Evolutionary conservation across 2,113 vertebrate species (phyloP), one percentile per base, ranked within the genome.

Genomic region (Entomyzon cyanotis): DNA sequence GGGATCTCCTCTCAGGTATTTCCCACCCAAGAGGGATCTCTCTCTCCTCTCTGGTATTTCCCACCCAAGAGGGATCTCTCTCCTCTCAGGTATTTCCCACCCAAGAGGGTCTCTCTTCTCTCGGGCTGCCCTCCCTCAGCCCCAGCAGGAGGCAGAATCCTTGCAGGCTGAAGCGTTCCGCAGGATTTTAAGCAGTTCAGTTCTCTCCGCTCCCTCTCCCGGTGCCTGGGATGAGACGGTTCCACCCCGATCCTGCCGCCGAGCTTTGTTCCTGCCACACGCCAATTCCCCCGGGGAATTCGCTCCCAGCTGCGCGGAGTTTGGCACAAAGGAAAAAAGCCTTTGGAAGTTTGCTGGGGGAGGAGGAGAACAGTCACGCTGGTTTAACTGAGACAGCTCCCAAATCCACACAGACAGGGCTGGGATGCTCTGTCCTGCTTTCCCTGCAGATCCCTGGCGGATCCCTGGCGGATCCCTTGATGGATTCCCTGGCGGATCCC

Each of bases 51-150:
- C 39, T 10, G 39, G 39, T 12, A 39, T 39, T 11, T 39, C 39
- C 39, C 39, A 39, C 39, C 39, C 39, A 10, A 39, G 11, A 10
- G 39, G 39, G 39, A 39, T 39, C 39, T 39, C 39, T 39, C 39
- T 39, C 39, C 39, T 39, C 39, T 39, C 39, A 11, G 39, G 39
- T 39, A 39, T 39, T 39, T 39, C 39, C 39, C 39, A 39, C 42
- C 42, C 42, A 42, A 42, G 42, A 42, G 42, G 42, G 42, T 42
- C 42, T 42, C 42, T 42, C 42, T 42, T 70, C 55, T 35, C 3
- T 3, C n/a, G 4, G 24, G 11, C 25, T 0, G 1, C n/a, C 1
- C n/a, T 28, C 37, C 1, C 18, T 28, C 46, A 25, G 37, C 6
- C 27, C 3, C 19, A 10, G 41, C 30, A 65, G 41, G 44, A 62